Conservation (phyloP, 1,140 invertebrate species). For the Thaumetopoea pityocampa region DNA sequence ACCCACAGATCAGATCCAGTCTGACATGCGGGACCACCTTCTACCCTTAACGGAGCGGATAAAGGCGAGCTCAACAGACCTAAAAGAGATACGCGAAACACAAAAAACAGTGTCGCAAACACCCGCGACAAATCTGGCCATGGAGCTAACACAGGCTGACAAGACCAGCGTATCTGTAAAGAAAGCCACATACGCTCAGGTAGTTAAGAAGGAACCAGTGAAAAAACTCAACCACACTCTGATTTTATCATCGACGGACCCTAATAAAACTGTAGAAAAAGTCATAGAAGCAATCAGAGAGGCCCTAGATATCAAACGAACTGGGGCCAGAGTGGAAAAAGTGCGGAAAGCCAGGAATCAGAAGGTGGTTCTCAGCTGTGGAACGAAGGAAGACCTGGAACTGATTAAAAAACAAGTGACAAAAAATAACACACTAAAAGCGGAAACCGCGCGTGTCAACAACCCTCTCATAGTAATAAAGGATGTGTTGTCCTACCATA, state of each 20-base stretch:
- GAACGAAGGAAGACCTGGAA: constrained; percentile 9
- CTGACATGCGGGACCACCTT: no score
- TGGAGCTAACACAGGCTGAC: no score
- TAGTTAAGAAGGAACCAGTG: neutral
- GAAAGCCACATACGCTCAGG: neutral
- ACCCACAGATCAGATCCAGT: no score
- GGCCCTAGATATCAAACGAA: constrained; percentile 14
- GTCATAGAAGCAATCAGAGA: constrained; percentile 11
- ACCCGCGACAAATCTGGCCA: no score
- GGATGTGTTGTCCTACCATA: no score
- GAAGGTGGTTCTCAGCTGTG: constrained; percentile 19
- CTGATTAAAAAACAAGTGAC: constrained; percentile 8
- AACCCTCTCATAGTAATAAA: no score
- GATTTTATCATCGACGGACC: constrained; percentile 20
- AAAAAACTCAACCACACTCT: constrained; percentile 20
- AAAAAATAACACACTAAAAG: no score
- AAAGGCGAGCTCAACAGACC: no score
- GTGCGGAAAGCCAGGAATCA: constrained; percentile 20
- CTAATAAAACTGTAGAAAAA: constrained; percentile 11
- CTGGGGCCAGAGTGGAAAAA: constrained; percentile 9
- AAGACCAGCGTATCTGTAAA: neutral
- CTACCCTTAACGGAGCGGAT: no score
- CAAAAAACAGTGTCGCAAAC: no score
- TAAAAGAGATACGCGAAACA: no score
- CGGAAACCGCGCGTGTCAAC: no score